phyloP scores from a whole-genome alignment of 1,140 invertebrate species.

The Drosophila triauraria region DNA sequence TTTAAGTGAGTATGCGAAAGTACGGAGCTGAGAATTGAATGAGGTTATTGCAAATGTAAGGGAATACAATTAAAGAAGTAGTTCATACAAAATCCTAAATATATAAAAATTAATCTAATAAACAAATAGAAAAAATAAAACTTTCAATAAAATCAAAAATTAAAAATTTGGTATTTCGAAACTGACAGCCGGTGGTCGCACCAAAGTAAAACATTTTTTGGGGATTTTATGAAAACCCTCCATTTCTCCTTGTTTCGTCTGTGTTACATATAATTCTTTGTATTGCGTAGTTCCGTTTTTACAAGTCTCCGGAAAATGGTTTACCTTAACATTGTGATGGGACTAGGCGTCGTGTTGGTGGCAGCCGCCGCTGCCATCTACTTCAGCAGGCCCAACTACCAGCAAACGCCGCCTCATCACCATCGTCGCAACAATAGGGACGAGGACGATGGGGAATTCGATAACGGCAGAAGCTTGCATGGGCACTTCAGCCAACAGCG shows the following conservation, averaged over 20 bases:
- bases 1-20: not conserved
- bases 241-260: not conserved
- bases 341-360: constrained; percentile 28
- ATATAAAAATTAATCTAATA: too few species aligned
- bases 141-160: not conserved
- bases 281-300: not conserved
- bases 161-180: not conserved
- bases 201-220: constrained; percentile 15
- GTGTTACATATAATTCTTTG: not conserved
- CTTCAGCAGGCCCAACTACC: not conserved
- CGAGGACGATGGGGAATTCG: not conserved
- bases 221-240: constrained; percentile 24
- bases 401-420: not conserved
- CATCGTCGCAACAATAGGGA: not conserved
- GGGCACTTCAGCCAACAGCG: constrained; percentile 2
- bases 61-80: too few species aligned
- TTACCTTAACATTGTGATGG: constrained; percentile 23
- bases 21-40: too few species aligned
- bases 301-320: constrained; percentile 39
- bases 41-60: too few species aligned
- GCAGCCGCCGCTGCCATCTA: constrained; percentile 38
- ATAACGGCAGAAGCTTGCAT: too few species aligned
- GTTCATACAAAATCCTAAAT: too few species aligned
- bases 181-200: not conserved
- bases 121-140: not conserved